phyloP scores from a whole-genome alignment of 2,113 vertebrate species.

The Platichthys flesus region DNA sequence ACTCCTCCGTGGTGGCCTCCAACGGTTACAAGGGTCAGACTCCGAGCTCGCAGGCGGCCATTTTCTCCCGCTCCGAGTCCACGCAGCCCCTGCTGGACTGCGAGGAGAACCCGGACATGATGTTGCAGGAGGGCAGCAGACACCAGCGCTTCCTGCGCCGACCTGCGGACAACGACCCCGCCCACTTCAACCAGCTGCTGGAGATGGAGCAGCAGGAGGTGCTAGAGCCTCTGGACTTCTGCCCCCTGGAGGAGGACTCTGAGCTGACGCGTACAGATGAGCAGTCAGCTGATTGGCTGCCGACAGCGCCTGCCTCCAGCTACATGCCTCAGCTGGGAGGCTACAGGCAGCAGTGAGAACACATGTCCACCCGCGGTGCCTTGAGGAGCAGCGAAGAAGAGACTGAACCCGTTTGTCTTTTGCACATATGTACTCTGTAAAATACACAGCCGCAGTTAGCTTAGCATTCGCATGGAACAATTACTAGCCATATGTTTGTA shows the following conservation, averaged over 20 bases:
- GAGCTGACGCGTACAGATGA: slow-evolving; percentile 61
- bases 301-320: slow-evolving; percentile 62
- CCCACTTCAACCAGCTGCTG: slow-evolving; percentile 65
- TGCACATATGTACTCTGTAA: slow-evolving; percentile 7
- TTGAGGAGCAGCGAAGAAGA: not conserved
- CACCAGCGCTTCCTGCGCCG: slow-evolving; percentile 74
- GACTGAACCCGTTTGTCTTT: not conserved
- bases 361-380: not conserved
- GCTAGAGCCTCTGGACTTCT: slow-evolving; percentile 74
- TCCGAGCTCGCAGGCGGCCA: slow-evolving; percentile 78
- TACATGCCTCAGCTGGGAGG: slow-evolving; percentile 92
- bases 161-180: slow-evolving; percentile 38
- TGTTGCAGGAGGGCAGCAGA: slow-evolving; percentile 70
- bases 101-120: slow-evolving; percentile 85
- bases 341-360: slow-evolving; percentile 89
- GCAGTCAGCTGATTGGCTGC: slow-evolving; percentile 59
- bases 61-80: slow-evolving; percentile 93
- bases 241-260: slow-evolving; percentile 73
- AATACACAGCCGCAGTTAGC: not conserved
- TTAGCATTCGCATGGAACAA: not conserved
- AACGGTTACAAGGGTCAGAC: slow-evolving; percentile 93
- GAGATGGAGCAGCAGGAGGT: slow-evolving; percentile 74
- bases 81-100: slow-evolving; percentile 94
- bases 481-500: slow-evolving; percentile 6
- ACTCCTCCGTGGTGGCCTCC: slow-evolving; percentile 91